Percentiles rank a stretch among this genome's conserved stretches.
Evolutionary conservation across 2,888 invertebrate genomes (phyloP).

Genomic region (Polydrusus tereticollis): DNA sequence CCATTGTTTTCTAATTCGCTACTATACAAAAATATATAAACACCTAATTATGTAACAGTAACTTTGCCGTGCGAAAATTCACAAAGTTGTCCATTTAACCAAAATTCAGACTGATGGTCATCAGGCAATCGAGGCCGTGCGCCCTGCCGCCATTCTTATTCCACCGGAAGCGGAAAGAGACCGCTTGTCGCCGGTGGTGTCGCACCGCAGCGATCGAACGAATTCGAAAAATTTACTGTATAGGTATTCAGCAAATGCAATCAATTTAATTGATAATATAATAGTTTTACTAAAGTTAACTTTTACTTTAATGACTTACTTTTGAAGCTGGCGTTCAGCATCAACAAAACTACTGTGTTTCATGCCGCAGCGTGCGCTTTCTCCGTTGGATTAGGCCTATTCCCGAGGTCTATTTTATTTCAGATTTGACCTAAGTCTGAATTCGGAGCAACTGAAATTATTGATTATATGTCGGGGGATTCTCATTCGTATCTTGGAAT

Average conservation of each 20-base stretch:
- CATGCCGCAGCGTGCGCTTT: too few relatives aligned
- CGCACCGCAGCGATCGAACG: slow-evolving; percentile 40
- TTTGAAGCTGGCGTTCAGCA: too few relatives aligned
- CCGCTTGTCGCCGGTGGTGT: slow-evolving; percentile 43
- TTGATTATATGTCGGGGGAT: slow-evolving; percentile 4
- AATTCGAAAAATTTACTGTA: slow-evolving; percentile 19
- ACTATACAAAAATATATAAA: too few relatives aligned
- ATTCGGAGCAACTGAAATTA: slow-evolving; percentile 15
- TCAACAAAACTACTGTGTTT: too few relatives aligned
- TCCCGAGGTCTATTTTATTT: neutral
- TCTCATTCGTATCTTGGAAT: slow-evolving; percentile 14
- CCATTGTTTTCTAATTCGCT: too few relatives aligned
- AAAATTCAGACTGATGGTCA: slow-evolving; percentile 19
- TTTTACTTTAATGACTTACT: too few relatives aligned
- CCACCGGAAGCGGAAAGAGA: slow-evolving; percentile 46
- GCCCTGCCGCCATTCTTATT: slow-evolving; percentile 31
- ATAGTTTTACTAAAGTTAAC: too few relatives aligned
- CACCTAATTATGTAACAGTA: too few relatives aligned
- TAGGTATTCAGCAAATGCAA: too few relatives aligned
- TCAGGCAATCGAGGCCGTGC: slow-evolving; percentile 8
- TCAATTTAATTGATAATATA: too few relatives aligned
- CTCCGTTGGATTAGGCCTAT: neutral
- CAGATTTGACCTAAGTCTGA: neutral
- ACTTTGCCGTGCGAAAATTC: neutral
- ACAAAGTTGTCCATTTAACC: slow-evolving; percentile 35